Conservation (phyloP, 2,797 vertebrate species). For the Leptoclinus maculatus region DNA sequence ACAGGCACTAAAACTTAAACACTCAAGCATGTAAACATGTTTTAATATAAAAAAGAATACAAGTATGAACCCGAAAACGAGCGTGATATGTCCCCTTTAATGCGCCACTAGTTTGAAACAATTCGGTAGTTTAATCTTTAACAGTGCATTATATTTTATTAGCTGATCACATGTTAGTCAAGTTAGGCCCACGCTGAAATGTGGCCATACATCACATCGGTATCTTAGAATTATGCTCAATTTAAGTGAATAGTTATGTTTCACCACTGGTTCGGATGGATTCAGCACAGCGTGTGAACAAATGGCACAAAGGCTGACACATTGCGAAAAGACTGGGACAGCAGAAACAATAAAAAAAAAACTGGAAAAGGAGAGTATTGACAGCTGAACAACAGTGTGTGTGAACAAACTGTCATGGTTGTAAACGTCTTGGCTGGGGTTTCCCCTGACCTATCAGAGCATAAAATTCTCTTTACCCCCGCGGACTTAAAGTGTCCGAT, state of each 20-base stretch:
- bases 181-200: neutral
- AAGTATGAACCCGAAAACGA: neutral
- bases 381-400: slow-evolving; percentile 12
- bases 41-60: neutral
- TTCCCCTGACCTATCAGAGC: slow-evolving; percentile 33
- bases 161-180: neutral
- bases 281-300: neutral
- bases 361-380: neutral
- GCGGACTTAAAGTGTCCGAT: slow-evolving; percentile 32
- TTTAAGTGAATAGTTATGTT: neutral
- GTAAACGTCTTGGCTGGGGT: slow-evolving; percentile 25
- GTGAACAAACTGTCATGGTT: slow-evolving; percentile 26
- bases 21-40: neutral
- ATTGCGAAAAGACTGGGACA: neutral
- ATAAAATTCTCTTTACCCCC: slow-evolving; percentile 6
- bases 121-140: neutral
- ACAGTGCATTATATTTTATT: neutral
- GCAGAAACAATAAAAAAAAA: neutral
- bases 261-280: neutral
- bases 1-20: neutral
- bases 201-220: neutral
- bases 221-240: neutral
- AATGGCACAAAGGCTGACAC: neutral
- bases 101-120: neutral
- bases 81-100: neutral